Percentiles rank a stretch among this genome's conserved stretches.
Conservation (phyloP, 2,888 invertebrate genomes). For the Drosophila recens region DNA sequence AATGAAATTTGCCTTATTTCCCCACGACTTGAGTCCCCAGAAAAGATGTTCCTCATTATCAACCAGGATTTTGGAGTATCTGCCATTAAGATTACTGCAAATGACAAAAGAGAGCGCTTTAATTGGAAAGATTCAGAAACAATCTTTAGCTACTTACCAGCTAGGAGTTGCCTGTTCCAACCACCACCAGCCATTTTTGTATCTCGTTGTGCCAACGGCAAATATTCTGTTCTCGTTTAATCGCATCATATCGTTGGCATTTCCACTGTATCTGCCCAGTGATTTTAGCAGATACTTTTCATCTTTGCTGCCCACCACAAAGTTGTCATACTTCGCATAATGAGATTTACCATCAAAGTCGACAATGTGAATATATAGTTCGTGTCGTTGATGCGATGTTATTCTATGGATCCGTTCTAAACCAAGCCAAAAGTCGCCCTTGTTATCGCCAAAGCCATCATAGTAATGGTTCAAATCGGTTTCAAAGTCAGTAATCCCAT, state of each 20-base stretch:
- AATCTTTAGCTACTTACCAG: conserved; percentile 13
- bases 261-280: conserved; percentile 11
- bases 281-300: conserved; percentile 18
- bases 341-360: conserved; percentile 87
- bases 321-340: conserved; percentile 87
- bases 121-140: neutral
- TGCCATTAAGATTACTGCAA: conserved; percentile 23
- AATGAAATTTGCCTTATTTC: conserved; percentile 9
- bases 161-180: neutral
- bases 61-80: neutral
- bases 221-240: neutral
- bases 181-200: conserved; percentile 23
- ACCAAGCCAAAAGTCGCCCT: conserved; percentile 86
- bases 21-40: conserved; percentile 22
- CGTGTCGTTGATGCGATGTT: conserved; percentile 83
- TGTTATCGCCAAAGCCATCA: conserved; percentile 8
- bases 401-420: conserved; percentile 87
- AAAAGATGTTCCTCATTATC: conserved; percentile 10
- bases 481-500: conserved; percentile 10
- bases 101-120: neutral
- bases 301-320: conserved; percentile 88
- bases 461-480: neutral
- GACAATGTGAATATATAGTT: conserved; percentile 88
- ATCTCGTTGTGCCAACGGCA: neutral
- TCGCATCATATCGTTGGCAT: conserved; percentile 26